Base-by-base conservation (phyloP, 2,888 invertebrate genomes). In the Xestoiulus laeticollis region DNA sequence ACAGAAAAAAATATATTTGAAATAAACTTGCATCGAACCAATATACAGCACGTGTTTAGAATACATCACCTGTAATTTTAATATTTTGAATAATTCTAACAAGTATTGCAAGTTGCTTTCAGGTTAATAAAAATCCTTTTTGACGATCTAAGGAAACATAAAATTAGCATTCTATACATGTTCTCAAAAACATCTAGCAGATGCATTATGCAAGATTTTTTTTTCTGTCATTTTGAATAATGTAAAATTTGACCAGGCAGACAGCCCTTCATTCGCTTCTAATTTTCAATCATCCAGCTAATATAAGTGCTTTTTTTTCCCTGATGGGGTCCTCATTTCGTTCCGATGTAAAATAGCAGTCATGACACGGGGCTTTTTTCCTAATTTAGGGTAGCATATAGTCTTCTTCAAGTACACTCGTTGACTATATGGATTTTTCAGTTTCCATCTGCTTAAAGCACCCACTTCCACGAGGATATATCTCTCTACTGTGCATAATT, bases 401-500 rank as follows among this genome's bases (percentile, higher is more conserved):
- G 26, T 22, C 26, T 68, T 68, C 8, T 59, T 3, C n/a, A 48
- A 43, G 33, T 38, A n/a, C 68, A 26, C 22, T 68, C 68, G 68
- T 68, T 22, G 3, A 8, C 68, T 26, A 26, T 68, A 68, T 68
- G 68, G 68, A 68, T 68, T 68, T 68, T 68, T 68, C 26, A 68
- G 68, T 68, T 68, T 68, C 26, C 68, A 68, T 68, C 68, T 68
- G 68, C n/a, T 53, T 53, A 16, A n/a, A 5, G 53, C 53, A n/a
- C 53, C 53, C 53, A 53, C 53, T 68, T 68, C 8, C 1, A 26
- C 26, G 26, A 68, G 22, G 22, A n/a, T 68, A 68, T 48, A 16
- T 26, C 68, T 68, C 68, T 59, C n/a, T 68, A 26, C 68, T 68
- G 68, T 68, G 68, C 68, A 68, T 68, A 68, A 68, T 68, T 68